phyloP scores from a whole-genome alignment of 2,888 invertebrate genomes.

The Ophraella communa region DNA sequence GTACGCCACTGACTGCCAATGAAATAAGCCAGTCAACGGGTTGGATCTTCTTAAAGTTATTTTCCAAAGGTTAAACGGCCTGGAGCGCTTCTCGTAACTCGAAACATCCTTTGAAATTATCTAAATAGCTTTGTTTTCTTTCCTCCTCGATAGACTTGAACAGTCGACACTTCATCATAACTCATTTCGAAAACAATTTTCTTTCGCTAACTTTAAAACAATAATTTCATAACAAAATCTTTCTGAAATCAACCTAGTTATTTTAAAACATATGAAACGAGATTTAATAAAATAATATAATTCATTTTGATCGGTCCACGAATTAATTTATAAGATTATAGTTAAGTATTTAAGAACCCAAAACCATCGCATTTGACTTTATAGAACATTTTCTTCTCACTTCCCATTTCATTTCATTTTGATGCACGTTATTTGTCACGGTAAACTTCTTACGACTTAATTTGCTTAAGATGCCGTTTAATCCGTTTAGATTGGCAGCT shows the following conservation, averaged over 20 bases:
- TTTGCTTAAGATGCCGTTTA: constrained; percentile 23
- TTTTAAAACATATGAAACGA: too few relatives aligned
- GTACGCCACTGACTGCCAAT: constrained; percentile 26
- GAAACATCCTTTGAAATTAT: constrained; percentile 44
- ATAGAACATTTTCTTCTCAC: background rate
- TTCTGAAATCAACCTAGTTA: too few relatives aligned
- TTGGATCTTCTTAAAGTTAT: constrained; percentile 28
- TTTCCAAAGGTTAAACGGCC: constrained; percentile 43
- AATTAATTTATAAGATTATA: too few relatives aligned
- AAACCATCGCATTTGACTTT: too few relatives aligned
- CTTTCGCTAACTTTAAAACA: constrained; percentile 3
- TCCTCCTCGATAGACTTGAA: constrained; percentile 29
- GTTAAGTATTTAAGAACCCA: too few relatives aligned
- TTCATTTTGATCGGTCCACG: too few relatives aligned
- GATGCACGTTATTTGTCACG: constrained; percentile 11
- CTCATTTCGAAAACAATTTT: constrained; percentile 27
- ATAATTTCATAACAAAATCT: too few relatives aligned
- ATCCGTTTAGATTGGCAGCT: constrained; percentile 24
- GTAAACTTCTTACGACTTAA: constrained; percentile 24
- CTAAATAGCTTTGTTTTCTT: constrained; percentile 45
- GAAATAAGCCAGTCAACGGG: constrained; percentile 9
- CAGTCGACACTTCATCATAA: constrained; percentile 35
- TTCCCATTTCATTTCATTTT: background rate
- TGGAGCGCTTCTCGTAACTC: constrained; percentile 36
- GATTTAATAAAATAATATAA: too few relatives aligned